Evolutionary conservation across 2,113 vertebrate species (phyloP).

Genomic region (Tychaedon coryphoeus): DNA sequence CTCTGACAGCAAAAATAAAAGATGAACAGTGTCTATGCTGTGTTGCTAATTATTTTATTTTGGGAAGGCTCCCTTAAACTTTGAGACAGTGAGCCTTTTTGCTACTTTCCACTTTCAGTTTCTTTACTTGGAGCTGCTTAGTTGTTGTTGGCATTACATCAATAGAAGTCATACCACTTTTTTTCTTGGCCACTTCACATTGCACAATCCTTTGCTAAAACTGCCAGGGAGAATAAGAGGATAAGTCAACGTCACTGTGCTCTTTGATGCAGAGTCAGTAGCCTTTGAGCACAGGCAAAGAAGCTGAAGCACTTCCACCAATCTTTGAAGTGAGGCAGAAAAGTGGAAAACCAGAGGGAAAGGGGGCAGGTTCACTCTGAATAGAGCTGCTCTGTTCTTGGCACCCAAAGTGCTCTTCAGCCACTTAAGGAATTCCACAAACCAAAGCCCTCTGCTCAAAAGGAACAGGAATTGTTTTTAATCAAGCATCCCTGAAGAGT

Average conservation of each 20-base stretch:
- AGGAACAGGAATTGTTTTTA: conserved; percentile 37
- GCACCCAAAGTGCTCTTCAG: conserved; percentile 31
- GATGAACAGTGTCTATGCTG: background rate
- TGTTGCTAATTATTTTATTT: background rate
- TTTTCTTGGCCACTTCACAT: conserved; percentile 27
- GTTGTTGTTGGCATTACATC: conserved; percentile 45
- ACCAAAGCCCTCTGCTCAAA: background rate
- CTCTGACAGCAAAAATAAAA: conserved; percentile 7
- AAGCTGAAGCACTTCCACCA: conserved; percentile 40
- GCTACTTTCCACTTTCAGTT: conserved; percentile 42
- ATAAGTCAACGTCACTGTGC: conserved; percentile 18
- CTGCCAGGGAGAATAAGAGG: conserved; percentile 46
- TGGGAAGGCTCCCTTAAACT: background rate
- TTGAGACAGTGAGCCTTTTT: conserved; percentile 32
- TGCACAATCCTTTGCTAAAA: conserved; percentile 27
- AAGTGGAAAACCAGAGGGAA: conserved; percentile 48
- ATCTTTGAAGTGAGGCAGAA: conserved; percentile 60
- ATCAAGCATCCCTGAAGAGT: background rate
- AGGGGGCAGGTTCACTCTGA: conserved; percentile 9
- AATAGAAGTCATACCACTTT: conserved; percentile 22
- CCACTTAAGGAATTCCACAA: conserved; percentile 41
- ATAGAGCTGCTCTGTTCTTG: conserved; percentile 42
- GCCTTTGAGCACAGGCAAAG: conserved; percentile 33
- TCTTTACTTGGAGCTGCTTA: conserved; percentile 37
- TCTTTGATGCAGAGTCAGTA: conserved; percentile 55